These are phyloP conservation scores for Eulemur rubriventer DNA, from an alignment of 2,797 vertebrate species.

Conservation along the genomic window DNA sequence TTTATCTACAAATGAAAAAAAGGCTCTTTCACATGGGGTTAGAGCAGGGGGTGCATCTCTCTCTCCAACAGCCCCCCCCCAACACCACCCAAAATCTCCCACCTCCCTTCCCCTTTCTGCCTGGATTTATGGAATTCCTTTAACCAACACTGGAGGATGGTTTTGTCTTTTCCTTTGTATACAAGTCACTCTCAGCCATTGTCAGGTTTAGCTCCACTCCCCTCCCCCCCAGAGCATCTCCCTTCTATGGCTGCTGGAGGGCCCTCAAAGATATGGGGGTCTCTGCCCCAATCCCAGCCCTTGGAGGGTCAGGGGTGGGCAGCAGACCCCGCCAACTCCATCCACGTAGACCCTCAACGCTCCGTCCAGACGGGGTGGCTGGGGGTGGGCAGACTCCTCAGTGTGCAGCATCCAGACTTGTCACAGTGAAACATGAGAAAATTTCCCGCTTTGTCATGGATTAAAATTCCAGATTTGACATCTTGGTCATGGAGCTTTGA, in stretches of 20 bases:
- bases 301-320: not conserved
- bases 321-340: not conserved
- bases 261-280: not conserved
- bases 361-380: not conserved
- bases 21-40: not conserved
- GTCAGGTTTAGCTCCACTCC: not conserved
- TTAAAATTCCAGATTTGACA: constrained; percentile 83
- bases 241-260: not conserved
- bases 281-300: not conserved
- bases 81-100: fast-evolving
- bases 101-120: not conserved
- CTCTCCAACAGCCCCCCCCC: not conserved
- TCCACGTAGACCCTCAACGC: fast-evolving
- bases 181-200: not conserved
- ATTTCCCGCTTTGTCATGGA: constrained; percentile 76
- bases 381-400: not conserved
- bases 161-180: not conserved
- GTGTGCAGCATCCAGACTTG: constrained; percentile 1
- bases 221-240: fast-evolving
- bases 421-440: constrained; percentile 65
- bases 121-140: not conserved
- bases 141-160: not conserved
- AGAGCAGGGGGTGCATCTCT: not conserved
- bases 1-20: not conserved
- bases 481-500: constrained; percentile 78